Evolutionary conservation across 2,888 invertebrate genomes (phyloP).

Genomic region (Apodemia mormo): DNA sequence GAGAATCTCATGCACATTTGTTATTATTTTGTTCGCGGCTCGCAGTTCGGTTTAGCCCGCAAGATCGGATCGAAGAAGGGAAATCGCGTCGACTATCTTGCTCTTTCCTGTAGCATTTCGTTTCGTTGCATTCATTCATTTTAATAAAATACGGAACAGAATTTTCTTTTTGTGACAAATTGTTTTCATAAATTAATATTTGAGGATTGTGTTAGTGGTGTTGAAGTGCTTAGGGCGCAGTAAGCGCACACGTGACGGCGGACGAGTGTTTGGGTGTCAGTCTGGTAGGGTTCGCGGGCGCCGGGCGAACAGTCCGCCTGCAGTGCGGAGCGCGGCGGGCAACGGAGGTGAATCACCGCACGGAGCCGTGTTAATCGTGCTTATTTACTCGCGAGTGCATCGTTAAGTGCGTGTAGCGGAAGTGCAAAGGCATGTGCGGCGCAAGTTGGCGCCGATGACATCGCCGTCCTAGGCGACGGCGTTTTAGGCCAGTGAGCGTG

Average conservation of each 20-base stretch:
- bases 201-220: conserved; percentile 56
- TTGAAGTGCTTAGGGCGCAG: conserved; percentile 51
- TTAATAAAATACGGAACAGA: conserved; percentile 53
- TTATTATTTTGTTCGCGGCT: conserved; percentile 87
- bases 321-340: conserved; percentile 68
- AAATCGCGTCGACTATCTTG: conserved; percentile 66
- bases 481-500: conserved; percentile 71
- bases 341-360: conserved; percentile 77
- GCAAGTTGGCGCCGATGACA: conserved; percentile 75
- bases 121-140: conserved; percentile 51
- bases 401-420: conserved; percentile 73
- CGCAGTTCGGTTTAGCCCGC: conserved; percentile 82
- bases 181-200: conserved; percentile 54
- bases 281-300: conserved; percentile 65
- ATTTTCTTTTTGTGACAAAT: conserved; percentile 59
- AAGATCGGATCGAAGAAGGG: conserved; percentile 65
- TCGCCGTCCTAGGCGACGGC: conserved; percentile 67
- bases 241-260: conserved; percentile 69
- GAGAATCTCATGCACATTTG: conserved; percentile 84
- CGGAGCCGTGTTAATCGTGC: conserved; percentile 65
- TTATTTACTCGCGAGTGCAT: conserved; percentile 79
- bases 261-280: conserved; percentile 75
- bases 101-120: conserved; percentile 56
- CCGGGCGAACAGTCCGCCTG: conserved; percentile 59
- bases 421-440: conserved; percentile 77